These are phyloP conservation scores for Paralichthys olivaceus DNA, from an alignment of 2,113 vertebrate species.

Conservation along the genomic window DNA sequence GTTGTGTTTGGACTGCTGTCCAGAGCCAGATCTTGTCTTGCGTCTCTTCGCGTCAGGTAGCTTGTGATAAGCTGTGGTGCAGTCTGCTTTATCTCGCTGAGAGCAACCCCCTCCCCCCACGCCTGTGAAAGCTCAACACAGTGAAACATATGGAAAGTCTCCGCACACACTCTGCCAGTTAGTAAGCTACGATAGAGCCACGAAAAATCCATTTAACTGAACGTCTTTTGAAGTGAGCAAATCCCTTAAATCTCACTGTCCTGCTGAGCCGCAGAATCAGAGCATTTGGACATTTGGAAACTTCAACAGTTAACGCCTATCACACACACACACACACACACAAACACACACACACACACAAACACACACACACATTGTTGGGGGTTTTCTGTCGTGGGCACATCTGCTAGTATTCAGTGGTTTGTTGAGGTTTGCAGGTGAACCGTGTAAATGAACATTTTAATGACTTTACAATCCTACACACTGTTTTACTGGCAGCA, in stretches of 20 bases:
- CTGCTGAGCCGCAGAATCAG: constrained; percentile 28
- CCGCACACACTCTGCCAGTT: constrained; percentile 10
- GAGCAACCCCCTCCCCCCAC: constrained; percentile 20
- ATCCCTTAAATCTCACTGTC: constrained; percentile 12
- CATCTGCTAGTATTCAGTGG: constrained; percentile 60
- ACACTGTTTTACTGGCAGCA: constrained; percentile 19
- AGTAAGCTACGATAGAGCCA: constrained; percentile 24
- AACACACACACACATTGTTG: constrained; percentile 2
- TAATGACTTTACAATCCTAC: constrained; percentile 24
- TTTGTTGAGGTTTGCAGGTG: constrained; percentile 54
- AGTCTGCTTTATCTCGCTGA: constrained; percentile 32
- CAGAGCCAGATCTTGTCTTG: background rate
- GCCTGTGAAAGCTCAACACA: constrained; percentile 1
- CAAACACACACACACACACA: background rate
- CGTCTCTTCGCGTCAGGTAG: background rate
- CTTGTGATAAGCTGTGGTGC: constrained; percentile 11
- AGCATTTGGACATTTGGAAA: constrained; percentile 18
- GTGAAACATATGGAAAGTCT: constrained; percentile 31
- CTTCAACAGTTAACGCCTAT: constrained; percentile 6
- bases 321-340: constrained; percentile 11
- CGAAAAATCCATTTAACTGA: constrained; percentile 12
- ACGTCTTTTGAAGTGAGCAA: constrained; percentile 46
- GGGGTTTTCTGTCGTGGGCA: constrained; percentile 3
- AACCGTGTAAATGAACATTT: constrained; percentile 39
- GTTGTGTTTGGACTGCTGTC: background rate